Evolutionary conservation across 2,888 invertebrate species (phyloP).

Genomic region (Polydrusus pterygomalis): DNA sequence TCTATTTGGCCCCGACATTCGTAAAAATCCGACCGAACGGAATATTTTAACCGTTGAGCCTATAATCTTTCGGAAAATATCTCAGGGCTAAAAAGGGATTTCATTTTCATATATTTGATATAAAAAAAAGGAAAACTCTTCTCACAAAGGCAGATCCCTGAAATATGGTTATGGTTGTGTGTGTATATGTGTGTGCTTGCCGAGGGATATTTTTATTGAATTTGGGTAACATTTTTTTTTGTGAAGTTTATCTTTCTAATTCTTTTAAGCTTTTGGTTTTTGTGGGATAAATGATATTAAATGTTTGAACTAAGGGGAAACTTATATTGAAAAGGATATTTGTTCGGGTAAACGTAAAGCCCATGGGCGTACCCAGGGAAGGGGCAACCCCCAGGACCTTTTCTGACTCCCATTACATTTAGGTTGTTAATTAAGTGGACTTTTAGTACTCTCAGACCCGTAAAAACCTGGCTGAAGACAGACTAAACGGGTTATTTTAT

Average conservation of each 20-base stretch:
- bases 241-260: conserved; percentile 2
- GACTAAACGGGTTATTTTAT: no score
- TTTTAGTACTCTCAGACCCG: no score
- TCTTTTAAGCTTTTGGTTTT: neutral
- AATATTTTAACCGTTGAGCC: conserved; percentile 47
- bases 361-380: no score
- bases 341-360: no score
- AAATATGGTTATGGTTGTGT: conserved; percentile 34
- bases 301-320: neutral
- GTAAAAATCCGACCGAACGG: conserved; percentile 46
- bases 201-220: conserved; percentile 20
- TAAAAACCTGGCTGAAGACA: no score
- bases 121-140: conserved; percentile 28
- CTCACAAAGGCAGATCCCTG: conserved; percentile 30
- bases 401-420: no score
- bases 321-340: neutral
- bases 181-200: conserved; percentile 21
- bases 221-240: conserved; percentile 19
- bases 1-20: conserved; percentile 22
- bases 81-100: conserved; percentile 46
- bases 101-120: conserved; percentile 46
- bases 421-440: no score
- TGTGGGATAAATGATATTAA: neutral
- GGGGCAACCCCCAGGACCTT: no score
- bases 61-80: conserved; percentile 50